Base-by-base conservation (phyloP, 2,113 vertebrate genomes). In the Calypte anna region DNA sequence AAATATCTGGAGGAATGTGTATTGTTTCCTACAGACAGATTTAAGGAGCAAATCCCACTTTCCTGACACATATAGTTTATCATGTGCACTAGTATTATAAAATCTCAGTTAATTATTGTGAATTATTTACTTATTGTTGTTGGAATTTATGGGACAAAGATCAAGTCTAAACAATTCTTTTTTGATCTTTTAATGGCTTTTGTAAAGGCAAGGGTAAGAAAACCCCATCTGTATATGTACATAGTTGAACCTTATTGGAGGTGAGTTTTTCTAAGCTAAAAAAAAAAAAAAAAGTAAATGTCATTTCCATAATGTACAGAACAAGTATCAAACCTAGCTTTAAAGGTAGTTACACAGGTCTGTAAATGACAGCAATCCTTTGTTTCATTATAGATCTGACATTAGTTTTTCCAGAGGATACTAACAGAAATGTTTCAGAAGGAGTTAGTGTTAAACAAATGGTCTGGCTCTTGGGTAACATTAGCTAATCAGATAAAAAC, bases 401-500 rank as follows among this genome's bases (percentile, higher is more conserved):
- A 90, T 81, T 54, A 83, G 25, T 78, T 91, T 94, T 96, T 92
- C 76, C 74, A 43, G 82, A 90, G 44, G 57, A 94, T 86, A 61
- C 44, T 59, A 88, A 77, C 30, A 83, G 48, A 90, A 94, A 88
- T 77, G 22, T 81, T 96, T 93, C 0, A 0, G 80, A 96, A 93
- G 73, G 73, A 81, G 89, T 92, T 92, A 81, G 62, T 76, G 36
- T 75, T 89, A 74, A 96, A 96, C n/a, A 91, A 96, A 94, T 94
- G 64, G 61, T 44, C 53, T 63, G 44, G 67, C 79, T 95, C 75
- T 88, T 82, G 51, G 75, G 85, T 95, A 88, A 81, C 77, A 77
- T 93, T 94, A 95, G 43, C 57, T 94, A 94, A 94, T 90, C 74
- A 90, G 57, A 88, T 90, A 88, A 88, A 95, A 96, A 90, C 0